Evolutionary conservation across 1,140 invertebrate species (phyloP).

Genomic region (Diuraphis noxia): DNA sequence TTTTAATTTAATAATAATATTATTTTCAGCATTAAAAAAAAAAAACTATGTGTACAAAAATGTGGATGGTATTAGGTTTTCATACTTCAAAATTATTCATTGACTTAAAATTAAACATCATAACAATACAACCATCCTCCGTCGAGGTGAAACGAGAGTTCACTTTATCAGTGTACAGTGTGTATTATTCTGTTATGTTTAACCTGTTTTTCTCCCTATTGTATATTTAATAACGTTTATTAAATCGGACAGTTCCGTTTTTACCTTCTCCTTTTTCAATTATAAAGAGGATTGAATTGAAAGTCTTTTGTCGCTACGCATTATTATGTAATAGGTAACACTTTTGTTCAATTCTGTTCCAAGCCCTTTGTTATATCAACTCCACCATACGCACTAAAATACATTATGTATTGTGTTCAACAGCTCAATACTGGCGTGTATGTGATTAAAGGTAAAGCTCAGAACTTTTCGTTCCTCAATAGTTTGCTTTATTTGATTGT

Average conservation of each 20-base stretch:
- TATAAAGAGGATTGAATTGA: conserved; percentile 12
- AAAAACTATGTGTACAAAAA: background rate
- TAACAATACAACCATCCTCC: background rate
- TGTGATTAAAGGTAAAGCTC: background rate
- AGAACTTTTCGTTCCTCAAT: background rate
- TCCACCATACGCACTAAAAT: background rate
- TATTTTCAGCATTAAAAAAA: background rate
- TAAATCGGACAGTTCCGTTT: background rate
- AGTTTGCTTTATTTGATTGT: background rate
- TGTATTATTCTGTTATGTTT: background rate
- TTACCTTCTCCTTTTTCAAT: background rate
- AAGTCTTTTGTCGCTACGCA: background rate
- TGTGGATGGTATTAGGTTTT: background rate
- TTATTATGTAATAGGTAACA: background rate
- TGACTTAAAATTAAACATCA: background rate
- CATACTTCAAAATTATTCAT: background rate
- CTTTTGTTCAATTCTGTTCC: background rate
- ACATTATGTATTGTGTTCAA: background rate
- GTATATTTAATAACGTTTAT: conserved; percentile 1
- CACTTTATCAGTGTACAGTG: background rate
- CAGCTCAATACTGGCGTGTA: background rate
- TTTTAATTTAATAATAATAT: background rate
- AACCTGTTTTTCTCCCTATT: background rate
- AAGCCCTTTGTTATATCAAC: background rate
- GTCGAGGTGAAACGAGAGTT: background rate